Conservation (phyloP, 2,113 vertebrate genomes). For the Himantopus leucocephalus region DNA sequence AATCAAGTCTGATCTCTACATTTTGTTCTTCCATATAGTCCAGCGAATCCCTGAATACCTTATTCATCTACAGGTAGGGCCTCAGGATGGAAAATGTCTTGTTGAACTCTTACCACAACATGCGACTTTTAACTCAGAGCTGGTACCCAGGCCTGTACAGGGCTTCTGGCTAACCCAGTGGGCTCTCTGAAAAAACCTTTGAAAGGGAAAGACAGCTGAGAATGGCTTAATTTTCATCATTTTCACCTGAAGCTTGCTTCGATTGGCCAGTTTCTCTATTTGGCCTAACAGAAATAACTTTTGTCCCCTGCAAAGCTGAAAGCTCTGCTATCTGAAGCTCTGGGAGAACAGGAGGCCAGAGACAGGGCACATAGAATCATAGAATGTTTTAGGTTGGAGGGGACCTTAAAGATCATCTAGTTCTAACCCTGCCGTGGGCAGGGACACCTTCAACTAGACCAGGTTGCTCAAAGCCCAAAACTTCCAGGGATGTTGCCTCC, state of each 20-base stretch:
- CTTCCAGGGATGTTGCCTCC: too few relatives aligned
- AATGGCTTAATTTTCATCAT: background rate
- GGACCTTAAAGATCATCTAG: too few relatives aligned
- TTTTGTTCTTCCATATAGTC: constrained; percentile 91
- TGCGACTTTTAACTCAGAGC: background rate
- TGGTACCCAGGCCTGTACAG: background rate
- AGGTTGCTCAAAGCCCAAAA: too few relatives aligned
- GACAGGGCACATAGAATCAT: background rate
- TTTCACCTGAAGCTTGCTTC: background rate
- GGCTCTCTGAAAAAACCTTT: background rate
- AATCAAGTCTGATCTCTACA: constrained; percentile 88
- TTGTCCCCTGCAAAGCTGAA: background rate
- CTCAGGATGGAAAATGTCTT: background rate
- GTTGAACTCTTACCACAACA: background rate
- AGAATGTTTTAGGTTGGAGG: too few relatives aligned
- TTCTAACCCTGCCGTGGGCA: too few relatives aligned
- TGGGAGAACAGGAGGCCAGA: background rate
- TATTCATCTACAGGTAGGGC: constrained; percentile 87
- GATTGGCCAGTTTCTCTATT: background rate
- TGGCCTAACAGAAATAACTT: background rate
- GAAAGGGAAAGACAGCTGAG: background rate
- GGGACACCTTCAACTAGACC: too few relatives aligned
- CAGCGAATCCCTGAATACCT: constrained; percentile 95
- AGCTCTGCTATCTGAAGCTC: background rate
- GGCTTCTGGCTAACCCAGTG: background rate